Conservation (phyloP, 2,888 invertebrate genomes). For the Zhuqinia jingwanae region DNA sequence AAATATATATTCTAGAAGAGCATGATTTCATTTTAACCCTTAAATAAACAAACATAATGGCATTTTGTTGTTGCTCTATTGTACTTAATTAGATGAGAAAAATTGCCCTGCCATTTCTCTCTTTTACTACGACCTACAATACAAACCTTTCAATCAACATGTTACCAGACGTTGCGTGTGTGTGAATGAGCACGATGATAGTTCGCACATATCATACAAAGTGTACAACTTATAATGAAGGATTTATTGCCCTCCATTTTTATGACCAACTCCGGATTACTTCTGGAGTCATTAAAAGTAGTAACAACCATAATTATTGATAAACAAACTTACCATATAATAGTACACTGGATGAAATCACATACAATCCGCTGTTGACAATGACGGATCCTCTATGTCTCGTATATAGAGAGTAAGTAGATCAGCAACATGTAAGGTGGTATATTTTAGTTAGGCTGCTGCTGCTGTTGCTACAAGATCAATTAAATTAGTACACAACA, state of each 20-base stretch:
- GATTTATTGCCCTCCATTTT: constrained; percentile 59
- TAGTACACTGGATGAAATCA: constrained; percentile 34
- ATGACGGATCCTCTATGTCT: not conserved
- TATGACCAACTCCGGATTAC: constrained; percentile 63
- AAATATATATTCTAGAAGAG: constrained; percentile 21
- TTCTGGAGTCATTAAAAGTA: constrained; percentile 56
- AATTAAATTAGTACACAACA: constrained; percentile 52
- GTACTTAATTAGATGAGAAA: no score
- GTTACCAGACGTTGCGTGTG: not conserved
- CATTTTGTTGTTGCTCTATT: not conserved
- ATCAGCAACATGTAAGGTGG: not conserved
- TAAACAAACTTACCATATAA: constrained; percentile 50
- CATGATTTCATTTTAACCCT: constrained; percentile 24
- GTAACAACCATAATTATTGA: constrained; percentile 32
- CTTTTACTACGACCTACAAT: not conserved
- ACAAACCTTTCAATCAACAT: not conserved
- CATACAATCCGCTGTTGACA: constrained; percentile 33
- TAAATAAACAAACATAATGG: constrained; percentile 38
- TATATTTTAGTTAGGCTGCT: not conserved
- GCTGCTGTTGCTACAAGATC: not conserved
- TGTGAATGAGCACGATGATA: not conserved
- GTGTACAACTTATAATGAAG: constrained; percentile 52
- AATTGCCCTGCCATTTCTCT: no score
- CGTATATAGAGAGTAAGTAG: no score
- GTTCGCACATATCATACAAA: not conserved